phyloP scores from a whole-genome alignment of 2,113 vertebrate genomes.

The Austrofundulus limnaeus region DNA sequence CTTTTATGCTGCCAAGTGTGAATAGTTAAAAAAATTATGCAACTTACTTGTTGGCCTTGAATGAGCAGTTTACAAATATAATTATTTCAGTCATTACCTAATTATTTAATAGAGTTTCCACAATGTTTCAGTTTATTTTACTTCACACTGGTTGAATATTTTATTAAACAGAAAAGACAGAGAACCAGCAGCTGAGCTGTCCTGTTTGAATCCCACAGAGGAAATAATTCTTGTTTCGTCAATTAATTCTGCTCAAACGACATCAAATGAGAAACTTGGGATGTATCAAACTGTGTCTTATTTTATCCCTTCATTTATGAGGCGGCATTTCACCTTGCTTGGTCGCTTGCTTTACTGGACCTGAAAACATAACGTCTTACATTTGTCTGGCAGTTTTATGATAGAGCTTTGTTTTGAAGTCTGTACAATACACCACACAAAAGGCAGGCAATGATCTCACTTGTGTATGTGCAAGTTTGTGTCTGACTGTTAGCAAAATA shows the following conservation, averaged over 20 bases:
- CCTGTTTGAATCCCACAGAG: constrained; percentile 12
- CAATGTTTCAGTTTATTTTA: neutral
- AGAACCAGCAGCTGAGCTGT: neutral
- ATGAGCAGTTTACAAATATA: neutral
- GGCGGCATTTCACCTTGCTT: constrained; percentile 37
- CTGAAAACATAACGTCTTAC: constrained; percentile 33
- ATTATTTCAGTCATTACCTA: neutral
- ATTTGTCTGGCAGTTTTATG: constrained; percentile 43
- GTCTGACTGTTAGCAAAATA: no score
- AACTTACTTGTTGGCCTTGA: neutral
- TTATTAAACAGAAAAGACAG: constrained; percentile 15
- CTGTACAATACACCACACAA: no score
- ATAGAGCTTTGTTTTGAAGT: constrained; percentile 28
- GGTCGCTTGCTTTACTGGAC: constrained; percentile 45
- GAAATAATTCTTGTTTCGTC: constrained; percentile 15
- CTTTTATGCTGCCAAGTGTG: no score
- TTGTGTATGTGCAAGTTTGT: no score
- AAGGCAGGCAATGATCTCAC: no score
- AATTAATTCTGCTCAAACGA: constrained; percentile 45
- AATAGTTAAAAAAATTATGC: no score
- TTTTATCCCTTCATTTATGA: constrained; percentile 61
- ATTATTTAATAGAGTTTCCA: neutral
- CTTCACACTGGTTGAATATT: constrained; percentile 6
- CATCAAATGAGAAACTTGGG: constrained; percentile 41
- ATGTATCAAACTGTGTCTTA: constrained; percentile 38